These are phyloP conservation scores for Sarcophaga carnaria DNA, from an alignment of 2,888 invertebrate species.

Conservation along the genomic window DNA sequence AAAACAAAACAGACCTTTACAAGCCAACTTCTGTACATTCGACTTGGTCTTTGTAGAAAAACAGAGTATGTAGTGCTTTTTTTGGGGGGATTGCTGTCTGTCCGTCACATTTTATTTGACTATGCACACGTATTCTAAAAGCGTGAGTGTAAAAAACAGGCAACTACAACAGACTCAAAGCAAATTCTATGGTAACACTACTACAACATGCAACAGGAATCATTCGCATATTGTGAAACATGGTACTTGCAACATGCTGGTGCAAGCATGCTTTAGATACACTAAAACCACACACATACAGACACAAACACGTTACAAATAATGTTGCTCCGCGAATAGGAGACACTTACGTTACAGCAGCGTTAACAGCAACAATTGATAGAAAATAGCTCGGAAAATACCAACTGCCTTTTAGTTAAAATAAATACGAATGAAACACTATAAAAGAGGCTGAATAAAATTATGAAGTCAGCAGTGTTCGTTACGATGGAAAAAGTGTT, in stretches of 20 bases:
- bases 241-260: conserved; percentile 35
- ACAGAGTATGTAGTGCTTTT: neutral
- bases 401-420: conserved; percentile 11
- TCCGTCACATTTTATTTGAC: neutral
- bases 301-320: neutral
- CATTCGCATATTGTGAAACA: conserved; percentile 55
- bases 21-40: conserved; percentile 2
- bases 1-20: neutral
- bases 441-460: conserved; percentile 41
- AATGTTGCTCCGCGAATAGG: conserved; percentile 23
- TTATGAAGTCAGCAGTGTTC: conserved; percentile 49
- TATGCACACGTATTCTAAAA: neutral
- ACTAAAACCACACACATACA: neutral
- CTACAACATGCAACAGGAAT: conserved; percentile 43
- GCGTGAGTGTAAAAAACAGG: conserved; percentile 2
- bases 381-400: conserved; percentile 46
- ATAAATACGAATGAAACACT: conserved; percentile 12
- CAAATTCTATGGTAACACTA: conserved; percentile 39
- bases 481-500: conserved; percentile 48
- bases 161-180: conserved; percentile 6
- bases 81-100: neutral
- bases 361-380: conserved; percentile 14
- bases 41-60: neutral
- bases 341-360: conserved; percentile 45
- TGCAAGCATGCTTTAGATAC: neutral